Conservation (phyloP, 2,797 vertebrate species). For the Pangasius larnaudii region DNA sequence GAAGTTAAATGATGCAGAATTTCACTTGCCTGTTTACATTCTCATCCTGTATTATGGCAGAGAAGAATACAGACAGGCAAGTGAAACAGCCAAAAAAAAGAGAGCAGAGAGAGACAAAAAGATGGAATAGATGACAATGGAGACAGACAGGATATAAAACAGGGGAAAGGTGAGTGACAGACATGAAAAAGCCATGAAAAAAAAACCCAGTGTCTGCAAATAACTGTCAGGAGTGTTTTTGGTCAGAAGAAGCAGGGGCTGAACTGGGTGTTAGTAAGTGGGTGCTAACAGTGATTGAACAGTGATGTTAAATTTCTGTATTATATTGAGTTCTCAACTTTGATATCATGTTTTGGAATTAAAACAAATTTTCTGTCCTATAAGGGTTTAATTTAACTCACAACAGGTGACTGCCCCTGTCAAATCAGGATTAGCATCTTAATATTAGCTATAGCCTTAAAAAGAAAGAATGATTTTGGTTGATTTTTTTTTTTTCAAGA, state of each 20-base stretch:
- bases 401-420: not conserved
- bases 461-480: not conserved
- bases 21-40: not conserved
- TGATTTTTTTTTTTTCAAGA: not conserved
- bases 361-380: not conserved
- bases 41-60: not conserved
- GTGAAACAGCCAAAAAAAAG: not conserved
- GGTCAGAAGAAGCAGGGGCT: not conserved
- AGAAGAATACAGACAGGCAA: not conserved
- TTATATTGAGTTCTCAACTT: not conserved
- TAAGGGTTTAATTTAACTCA: not conserved
- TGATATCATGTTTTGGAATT: not conserved
- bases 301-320: not conserved
- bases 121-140: not conserved
- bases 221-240: not conserved
- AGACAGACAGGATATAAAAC: not conserved
- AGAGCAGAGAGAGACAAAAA: not conserved
- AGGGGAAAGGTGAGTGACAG: not conserved
- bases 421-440: not conserved
- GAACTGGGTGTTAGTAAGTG: too few relatives aligned
- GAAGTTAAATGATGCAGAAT: constrained; percentile 10
- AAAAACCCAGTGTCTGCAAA: not conserved
- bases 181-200: not conserved
- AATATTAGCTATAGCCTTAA: not conserved
- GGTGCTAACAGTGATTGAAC: not conserved